These are phyloP conservation scores for Helogale parvula DNA, from an alignment of 2,113 vertebrate species.

Conservation along the genomic window DNA sequence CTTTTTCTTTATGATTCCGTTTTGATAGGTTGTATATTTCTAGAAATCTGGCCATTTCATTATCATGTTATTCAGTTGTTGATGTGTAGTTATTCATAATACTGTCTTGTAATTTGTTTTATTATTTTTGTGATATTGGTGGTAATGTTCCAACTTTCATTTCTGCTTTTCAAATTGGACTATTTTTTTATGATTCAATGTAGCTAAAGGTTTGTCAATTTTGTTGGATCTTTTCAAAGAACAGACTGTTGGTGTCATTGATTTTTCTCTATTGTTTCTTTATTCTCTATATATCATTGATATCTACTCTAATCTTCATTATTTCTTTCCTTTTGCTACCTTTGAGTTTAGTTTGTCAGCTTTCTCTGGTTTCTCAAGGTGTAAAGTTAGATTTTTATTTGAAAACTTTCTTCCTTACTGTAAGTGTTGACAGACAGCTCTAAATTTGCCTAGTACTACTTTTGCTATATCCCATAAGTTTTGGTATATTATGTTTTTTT, in stretches of 20 bases:
- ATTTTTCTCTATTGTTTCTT: neutral
- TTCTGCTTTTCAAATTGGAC: neutral
- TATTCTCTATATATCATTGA: neutral
- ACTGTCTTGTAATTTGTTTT: neutral
- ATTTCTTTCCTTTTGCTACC: neutral
- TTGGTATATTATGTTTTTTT: neutral
- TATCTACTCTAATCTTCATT: neutral
- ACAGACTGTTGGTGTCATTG: neutral
- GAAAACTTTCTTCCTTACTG: neutral
- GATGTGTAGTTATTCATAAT: neutral
- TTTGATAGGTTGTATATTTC: neutral
- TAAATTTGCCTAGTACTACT: neutral
- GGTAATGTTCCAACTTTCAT: neutral
- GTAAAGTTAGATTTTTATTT: neutral
- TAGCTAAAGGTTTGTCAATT: neutral
- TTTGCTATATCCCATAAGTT: neutral
- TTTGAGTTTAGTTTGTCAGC: neutral
- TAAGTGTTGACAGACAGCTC: neutral
- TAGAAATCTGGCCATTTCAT: neutral
- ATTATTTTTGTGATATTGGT: neutral
- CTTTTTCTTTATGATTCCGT: neutral
- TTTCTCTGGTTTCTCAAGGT: neutral
- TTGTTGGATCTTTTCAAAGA: neutral
- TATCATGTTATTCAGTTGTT: neutral
- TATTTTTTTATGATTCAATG: neutral